These are phyloP conservation scores for Palloptera scutellata DNA, from an alignment of 2,888 invertebrate species.

Conservation along the genomic window DNA sequence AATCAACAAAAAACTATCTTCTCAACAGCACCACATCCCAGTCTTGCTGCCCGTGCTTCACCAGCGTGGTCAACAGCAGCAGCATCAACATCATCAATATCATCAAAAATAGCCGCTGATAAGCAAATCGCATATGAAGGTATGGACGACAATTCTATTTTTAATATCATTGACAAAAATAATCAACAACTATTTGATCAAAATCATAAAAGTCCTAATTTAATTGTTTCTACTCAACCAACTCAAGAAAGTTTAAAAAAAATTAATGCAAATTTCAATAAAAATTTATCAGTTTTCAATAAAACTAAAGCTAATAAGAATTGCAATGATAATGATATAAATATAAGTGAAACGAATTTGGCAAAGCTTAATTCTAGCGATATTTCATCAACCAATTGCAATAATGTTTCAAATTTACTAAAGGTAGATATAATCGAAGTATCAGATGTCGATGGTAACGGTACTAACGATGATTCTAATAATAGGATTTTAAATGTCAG, in stretches of 20 bases:
- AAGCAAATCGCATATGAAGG: slow-evolving; percentile 35
- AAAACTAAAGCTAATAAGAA: too few species aligned
- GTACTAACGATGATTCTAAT: background rate
- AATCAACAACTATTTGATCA: background rate
- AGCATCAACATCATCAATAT: slow-evolving; percentile 21
- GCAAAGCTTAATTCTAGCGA: slow-evolving; percentile 29
- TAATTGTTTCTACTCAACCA: slow-evolving; percentile 36
- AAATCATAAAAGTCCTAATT: slow-evolving; percentile 7
- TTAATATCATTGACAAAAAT: too few species aligned
- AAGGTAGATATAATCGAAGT: background rate
- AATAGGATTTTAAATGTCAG: background rate
- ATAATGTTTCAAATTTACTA: slow-evolving; percentile 16
- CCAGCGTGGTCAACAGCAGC: slow-evolving; percentile 2
- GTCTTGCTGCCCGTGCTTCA: slow-evolving; percentile 10
- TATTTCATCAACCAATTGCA: slow-evolving; percentile 44
- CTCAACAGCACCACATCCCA: slow-evolving; percentile 7
- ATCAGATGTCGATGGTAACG: background rate
- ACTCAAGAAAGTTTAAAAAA: slow-evolving; percentile 21
- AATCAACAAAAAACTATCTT: slow-evolving; percentile 1
- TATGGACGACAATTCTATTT: slow-evolving; percentile 19
- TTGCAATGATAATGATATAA: background rate
- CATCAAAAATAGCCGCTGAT: slow-evolving; percentile 14
- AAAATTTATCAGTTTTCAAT: slow-evolving; percentile 28
- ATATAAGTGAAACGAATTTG: slow-evolving; percentile 10
- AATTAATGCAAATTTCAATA: slow-evolving; percentile 17